A percentile compares a stretch with the other conserved stretches of the same genome.
phyloP scores from a whole-genome alignment of 2,113 vertebrate species.

The Trematomus loennbergii region DNA sequence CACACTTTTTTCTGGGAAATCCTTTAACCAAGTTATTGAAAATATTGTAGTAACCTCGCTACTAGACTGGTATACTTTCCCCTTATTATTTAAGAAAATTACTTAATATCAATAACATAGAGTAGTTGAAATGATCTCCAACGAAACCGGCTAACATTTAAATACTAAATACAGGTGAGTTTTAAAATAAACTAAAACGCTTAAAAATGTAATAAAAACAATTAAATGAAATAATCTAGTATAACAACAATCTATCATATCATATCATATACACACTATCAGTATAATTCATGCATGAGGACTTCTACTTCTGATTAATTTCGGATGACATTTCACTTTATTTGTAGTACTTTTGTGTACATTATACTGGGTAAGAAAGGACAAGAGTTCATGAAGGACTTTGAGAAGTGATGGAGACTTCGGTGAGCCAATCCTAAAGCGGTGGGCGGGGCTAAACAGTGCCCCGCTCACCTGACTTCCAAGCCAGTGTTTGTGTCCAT shows the following conservation, averaged over 20 bases:
- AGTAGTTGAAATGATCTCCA: not conserved
- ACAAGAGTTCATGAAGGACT: not conserved
- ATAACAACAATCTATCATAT: not conserved
- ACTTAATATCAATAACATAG: not conserved
- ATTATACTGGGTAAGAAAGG: not conserved
- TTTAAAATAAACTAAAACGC: no score
- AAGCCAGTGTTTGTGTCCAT: not conserved
- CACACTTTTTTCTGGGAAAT: not conserved
- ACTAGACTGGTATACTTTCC: not conserved
- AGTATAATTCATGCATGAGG: no score
- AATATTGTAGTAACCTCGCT: not conserved
- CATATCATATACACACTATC: not conserved
- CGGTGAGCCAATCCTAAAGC: slow-evolving; percentile 32
- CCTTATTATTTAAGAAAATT: not conserved
- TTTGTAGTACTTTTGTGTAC: not conserved
- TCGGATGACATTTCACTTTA: not conserved
- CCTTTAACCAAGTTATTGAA: not conserved
- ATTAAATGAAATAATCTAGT: not conserved
- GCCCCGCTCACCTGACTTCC: slow-evolving; percentile 4
- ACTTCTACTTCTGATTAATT: no score
- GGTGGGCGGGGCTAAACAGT: slow-evolving; percentile 34
- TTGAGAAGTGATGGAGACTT: slow-evolving; percentile 10
- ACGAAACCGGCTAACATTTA: not conserved
- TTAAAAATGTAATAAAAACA: not conserved
- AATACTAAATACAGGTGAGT: not conserved